Percentiles rank a stretch among this genome's conserved stretches.
Conservation (phyloP, 2,113 vertebrate species). For the cat (Felis catus) region DNA sequence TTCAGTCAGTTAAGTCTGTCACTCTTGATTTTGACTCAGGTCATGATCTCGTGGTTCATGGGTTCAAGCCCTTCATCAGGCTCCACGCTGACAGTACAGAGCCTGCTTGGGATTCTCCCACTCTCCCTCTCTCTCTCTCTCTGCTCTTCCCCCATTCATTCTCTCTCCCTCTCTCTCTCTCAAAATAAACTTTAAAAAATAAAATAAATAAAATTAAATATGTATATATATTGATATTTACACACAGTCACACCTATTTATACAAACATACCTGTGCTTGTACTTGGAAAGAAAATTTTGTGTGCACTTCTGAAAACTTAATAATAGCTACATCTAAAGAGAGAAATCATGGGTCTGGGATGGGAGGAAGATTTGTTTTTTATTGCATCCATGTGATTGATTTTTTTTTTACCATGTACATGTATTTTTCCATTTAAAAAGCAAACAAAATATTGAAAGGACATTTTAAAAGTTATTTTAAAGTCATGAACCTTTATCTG, state of each 20-base stretch:
- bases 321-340: background rate
- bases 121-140: no score
- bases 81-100: no score
- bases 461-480: background rate
- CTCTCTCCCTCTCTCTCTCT: no score
- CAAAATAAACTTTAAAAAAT: no score
- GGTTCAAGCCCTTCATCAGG: no score
- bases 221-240: background rate
- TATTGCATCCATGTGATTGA: background rate
- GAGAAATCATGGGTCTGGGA: background rate
- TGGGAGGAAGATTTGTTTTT: background rate
- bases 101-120: no score
- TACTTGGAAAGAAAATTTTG: background rate
- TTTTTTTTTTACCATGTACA: background rate
- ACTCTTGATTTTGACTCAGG: no score
- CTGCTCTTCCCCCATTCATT: no score
- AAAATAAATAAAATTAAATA: no score
- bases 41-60: no score
- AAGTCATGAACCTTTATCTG: background rate
- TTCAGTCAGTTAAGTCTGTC: no score
- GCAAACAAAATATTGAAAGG: background rate
- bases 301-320: background rate
- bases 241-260: background rate
- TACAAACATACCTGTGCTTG: background rate
- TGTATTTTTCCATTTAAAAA: slow-evolving; percentile 11